Conservation (phyloP, 1,140 invertebrate species). For the Cyclargus thomasi region DNA sequence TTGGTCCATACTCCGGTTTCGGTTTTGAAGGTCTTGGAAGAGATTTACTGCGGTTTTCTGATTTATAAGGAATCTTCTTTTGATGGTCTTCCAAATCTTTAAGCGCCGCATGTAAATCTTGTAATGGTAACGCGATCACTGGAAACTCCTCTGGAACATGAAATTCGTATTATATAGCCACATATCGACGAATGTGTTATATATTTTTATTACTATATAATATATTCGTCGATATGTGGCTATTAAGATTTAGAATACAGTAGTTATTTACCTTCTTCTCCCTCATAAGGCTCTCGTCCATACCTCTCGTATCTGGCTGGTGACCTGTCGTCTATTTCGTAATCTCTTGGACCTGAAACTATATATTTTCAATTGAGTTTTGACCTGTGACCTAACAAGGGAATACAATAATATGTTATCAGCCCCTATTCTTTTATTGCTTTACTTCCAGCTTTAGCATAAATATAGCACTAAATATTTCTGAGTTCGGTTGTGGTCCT, state of each 20-base stretch:
- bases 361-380: too few relatives aligned
- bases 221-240: too few relatives aligned
- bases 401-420: too few relatives aligned
- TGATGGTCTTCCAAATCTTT: constrained; percentile 57
- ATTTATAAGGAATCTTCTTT: constrained; percentile 37
- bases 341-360: constrained; percentile 37
- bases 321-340: constrained; percentile 44
- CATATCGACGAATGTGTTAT: too few relatives aligned
- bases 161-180: too few relatives aligned
- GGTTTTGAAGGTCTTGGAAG: constrained; percentile 47
- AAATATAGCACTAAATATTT: too few relatives aligned
- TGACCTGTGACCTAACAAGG: too few relatives aligned
- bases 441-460: too few relatives aligned
- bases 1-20: constrained; percentile 49
- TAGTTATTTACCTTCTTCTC: constrained; percentile 33
- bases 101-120: constrained; percentile 59
- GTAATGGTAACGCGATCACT: constrained; percentile 58
- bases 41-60: constrained; percentile 51
- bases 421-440: too few relatives aligned
- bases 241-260: background rate
- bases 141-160: constrained; percentile 55
- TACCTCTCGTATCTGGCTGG: constrained; percentile 44
- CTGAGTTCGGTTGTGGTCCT: too few relatives aligned
- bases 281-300: constrained; percentile 39
- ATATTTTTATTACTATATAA: too few relatives aligned